phyloP scores from a whole-genome alignment of 2,888 invertebrate species.

The Caenorhabditis sp. region DNA sequence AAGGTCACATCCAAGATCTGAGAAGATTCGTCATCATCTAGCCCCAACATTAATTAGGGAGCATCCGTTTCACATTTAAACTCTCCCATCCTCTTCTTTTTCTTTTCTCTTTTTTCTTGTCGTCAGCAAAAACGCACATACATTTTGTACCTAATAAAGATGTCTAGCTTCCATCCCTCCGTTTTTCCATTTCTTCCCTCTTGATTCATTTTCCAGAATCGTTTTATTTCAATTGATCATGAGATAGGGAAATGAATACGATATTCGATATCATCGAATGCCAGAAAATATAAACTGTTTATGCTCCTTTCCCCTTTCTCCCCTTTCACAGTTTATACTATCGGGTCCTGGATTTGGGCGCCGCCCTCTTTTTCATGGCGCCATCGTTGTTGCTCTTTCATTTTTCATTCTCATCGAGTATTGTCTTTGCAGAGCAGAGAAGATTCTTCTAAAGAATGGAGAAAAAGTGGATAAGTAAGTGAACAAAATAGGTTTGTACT shows the following conservation, averaged over 20 bases:
- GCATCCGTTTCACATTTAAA: constrained; percentile 5
- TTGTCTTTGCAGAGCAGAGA: not conserved
- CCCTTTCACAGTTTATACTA: not conserved
- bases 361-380: not conserved
- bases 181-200: not conserved
- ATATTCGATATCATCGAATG: not conserved
- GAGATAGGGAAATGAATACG: not conserved
- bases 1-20: constrained; percentile 65
- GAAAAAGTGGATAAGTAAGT: too few relatives aligned
- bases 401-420: not conserved
- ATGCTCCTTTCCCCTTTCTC: constrained; percentile 2
- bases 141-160: constrained; percentile 44
- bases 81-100: not conserved
- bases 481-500: too few relatives aligned
- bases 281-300: constrained; percentile 49
- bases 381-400: not conserved
- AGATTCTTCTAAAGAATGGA: too few relatives aligned
- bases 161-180: constrained; percentile 15
- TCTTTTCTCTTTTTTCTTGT: constrained; percentile 2
- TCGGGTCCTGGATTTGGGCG: not conserved
- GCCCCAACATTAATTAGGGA: constrained; percentile 9
- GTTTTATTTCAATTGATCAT: not conserved
- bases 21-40: constrained; percentile 12
- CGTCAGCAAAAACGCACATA: constrained; percentile 2
- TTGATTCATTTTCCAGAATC: not conserved